Evolutionary conservation across 2,797 vertebrate genomes (phyloP), one percentile per base, ranked within the genome.

Genomic region (Halcyon chelicuti): DNA sequence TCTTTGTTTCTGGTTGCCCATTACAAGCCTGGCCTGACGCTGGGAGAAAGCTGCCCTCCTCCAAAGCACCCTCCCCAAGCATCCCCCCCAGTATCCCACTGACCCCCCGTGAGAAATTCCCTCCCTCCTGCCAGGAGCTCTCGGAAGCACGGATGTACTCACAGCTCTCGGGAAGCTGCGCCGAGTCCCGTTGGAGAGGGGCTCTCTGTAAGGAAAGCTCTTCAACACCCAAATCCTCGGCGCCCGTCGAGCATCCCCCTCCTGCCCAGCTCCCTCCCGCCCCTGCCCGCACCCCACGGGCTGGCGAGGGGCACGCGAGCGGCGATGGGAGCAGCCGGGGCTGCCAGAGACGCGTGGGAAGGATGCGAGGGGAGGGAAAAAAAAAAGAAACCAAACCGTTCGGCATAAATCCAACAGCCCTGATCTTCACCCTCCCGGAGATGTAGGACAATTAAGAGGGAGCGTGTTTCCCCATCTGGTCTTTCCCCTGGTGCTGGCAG

Each of bases 381-480:
- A 39, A 20, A 57, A 17, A 40, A 52, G 37, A 72, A 25, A 54
- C 7, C 23, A 61, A 8, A 26, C 15, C 42, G 10, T 37, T 9
- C 71, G 29, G 39, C 16, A 37, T 54, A 19, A 71, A 94, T 37
- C 70, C 93, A 88, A 60, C 75, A 3, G 75, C 52, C 49, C 71
- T n/a, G 88, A 77, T 51, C 51, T 73, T 72, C 58, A 40, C 74
- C 90, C 73, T 49, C 2, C 51, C 13, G 37, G 88, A 57, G 91
- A 52, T 49, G 79, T 5, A 40, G 37, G 44, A 51, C 58, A 26
- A 65, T 92, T 75, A 5, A 77, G 79, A 79, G 26, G 14, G 70
- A 51, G 78, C 77, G 72, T 58, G 39, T 85, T 88, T 72, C 62
- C 74, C 97, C 96, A 58, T 88, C 97, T 91, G 96, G 67, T 71